Evolutionary conservation across 2,797 vertebrate genomes (phyloP), one percentile per base, ranked within the genome.

Genomic region (Leptodactylus fallax): DNA sequence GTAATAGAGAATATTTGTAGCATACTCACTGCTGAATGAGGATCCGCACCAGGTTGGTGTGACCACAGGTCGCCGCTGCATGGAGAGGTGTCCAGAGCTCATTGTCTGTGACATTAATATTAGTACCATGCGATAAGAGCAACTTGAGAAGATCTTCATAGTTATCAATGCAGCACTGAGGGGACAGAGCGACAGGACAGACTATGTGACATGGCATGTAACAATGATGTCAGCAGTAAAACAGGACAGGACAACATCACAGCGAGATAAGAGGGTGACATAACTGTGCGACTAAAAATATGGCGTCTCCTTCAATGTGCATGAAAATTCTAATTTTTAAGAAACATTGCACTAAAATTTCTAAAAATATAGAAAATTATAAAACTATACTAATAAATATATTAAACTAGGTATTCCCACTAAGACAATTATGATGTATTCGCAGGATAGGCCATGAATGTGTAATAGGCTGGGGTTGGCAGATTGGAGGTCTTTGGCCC

Each of bases 161-260:
- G 95, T 99, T 99, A 95, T 99, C 98, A 74, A 99, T 99, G 89
- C 98, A 99, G 95, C 98, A 99, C 98, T 99, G 92, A 23, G 53
- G 74, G 87, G 56, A 55, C 56, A 72, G 45, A 81, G 65, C 12
- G 76, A 87, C 13, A 79, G 61, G 60, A 86, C 47, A 76, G 55
- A 67, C 49, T 7, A 67, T 47, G 69, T 69, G 80, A 65, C 13
- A 49, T 16, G 63, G 55, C 49, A 51, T 53, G 47, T 45, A 71
- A 45, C 67, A 17, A 36, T 45, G 67, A 10, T 9, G 7, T 71
- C 21, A 77, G 36, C 36, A 19, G 53, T 51, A 23, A 23, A 77
- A 53, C 74, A 51, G 27, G 47, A 69, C 63, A 82, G 16, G 49
- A 69, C 63, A 25, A n/a, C 74, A 53, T 74, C 45, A 51, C 49